Conservation (phyloP, 2,113 vertebrate species). For the Paratilapia polleni region DNA sequence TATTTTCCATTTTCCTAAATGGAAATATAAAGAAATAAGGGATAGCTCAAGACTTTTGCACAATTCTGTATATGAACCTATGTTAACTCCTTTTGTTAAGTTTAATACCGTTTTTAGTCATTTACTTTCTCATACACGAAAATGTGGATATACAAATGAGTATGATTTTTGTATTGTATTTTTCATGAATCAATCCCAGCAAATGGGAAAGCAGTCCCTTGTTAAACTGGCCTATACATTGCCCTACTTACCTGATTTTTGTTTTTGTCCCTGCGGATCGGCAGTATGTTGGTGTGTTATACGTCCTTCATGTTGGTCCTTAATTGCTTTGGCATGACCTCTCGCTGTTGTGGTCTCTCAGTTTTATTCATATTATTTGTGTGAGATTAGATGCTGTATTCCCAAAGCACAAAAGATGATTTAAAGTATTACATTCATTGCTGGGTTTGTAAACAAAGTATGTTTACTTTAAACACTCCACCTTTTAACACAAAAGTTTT, state of each 20-base stretch:
- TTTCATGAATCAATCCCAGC: not conserved
- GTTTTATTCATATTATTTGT: slow-evolving; percentile 1
- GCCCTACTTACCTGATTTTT: slow-evolving; percentile 46
- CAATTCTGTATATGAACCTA: too few relatives aligned
- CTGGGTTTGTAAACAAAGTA: not conserved
- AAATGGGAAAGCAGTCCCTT: too few relatives aligned
- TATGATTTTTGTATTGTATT: not conserved
- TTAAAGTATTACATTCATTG: not conserved
- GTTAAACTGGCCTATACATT: slow-evolving; percentile 7
- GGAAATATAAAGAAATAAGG: too few relatives aligned
- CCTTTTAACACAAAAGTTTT: not conserved
- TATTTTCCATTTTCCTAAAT: too few relatives aligned
- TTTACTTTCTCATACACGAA: not conserved
- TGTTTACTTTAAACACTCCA: not conserved
- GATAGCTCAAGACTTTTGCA: too few relatives aligned
- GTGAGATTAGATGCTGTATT: not conserved
- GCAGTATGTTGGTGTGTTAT: slow-evolving; percentile 8
- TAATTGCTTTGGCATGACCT: not conserved
- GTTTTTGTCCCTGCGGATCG: slow-evolving; percentile 12
- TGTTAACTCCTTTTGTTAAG: too few relatives aligned
- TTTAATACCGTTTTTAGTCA: too few relatives aligned
- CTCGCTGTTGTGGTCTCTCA: not conserved
- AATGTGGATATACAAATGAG: not conserved
- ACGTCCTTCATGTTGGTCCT: not conserved
- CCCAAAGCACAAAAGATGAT: not conserved